A percentile compares a stretch with the other conserved stretches of the same genome.
These are phyloP conservation scores for Pogonomyrmex californicus DNA, from an alignment of 1,140 invertebrate genomes.

Conservation along the genomic window DNA sequence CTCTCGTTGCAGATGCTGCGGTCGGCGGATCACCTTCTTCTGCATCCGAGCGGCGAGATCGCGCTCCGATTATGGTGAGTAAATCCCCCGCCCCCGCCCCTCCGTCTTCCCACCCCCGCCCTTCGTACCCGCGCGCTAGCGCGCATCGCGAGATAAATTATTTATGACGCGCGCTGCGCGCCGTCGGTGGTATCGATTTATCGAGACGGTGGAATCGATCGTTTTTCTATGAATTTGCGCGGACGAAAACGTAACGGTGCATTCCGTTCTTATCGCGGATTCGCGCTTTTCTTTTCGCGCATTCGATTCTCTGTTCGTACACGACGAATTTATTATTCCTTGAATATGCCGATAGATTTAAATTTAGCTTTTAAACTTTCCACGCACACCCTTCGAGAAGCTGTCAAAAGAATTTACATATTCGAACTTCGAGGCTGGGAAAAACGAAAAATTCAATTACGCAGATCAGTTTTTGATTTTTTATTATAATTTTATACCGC, in stretches of 20 bases:
- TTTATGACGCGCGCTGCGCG: constrained; percentile 66
- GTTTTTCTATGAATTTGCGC: constrained; percentile 44
- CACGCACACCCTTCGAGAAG: no score
- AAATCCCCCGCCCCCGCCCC: no score
- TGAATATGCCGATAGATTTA: background rate
- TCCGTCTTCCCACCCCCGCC: no score
- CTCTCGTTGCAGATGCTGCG: constrained; percentile 73
- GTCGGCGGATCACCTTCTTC: constrained; percentile 63
- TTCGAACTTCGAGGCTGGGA: background rate
- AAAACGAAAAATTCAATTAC: constrained; percentile 5
- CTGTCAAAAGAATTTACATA: background rate
- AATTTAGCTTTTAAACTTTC: background rate
- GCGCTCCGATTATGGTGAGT: constrained; percentile 77
- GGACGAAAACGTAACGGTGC: constrained; percentile 43
- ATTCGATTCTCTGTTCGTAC: background rate
- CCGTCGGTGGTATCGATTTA: constrained; percentile 57
- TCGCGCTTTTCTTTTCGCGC: background rate
- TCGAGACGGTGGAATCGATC: constrained; percentile 28
- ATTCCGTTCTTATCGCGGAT: background rate
- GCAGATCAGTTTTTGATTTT: background rate
- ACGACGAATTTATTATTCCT: background rate
- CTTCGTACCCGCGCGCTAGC: background rate
- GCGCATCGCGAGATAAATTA: constrained; percentile 68
- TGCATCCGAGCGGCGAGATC: constrained; percentile 71
- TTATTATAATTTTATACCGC: background rate